Evolutionary conservation across 2,888 invertebrate genomes (phyloP).

Genomic region (Micoletzkya japonica): DNA sequence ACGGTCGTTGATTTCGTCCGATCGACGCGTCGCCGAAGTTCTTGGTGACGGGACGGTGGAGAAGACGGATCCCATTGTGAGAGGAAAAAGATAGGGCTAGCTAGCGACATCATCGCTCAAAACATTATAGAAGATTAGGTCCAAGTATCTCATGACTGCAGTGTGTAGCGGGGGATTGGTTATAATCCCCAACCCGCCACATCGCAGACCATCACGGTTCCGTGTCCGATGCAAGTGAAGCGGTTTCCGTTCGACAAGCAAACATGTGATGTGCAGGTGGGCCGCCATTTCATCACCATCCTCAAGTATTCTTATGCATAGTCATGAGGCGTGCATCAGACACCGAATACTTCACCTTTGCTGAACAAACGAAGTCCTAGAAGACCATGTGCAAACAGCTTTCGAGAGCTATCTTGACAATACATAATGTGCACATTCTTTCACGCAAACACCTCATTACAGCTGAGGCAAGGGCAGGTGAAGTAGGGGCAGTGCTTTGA

Average conservation of each 20-base stretch:
- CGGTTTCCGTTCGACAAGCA: conserved; percentile 21
- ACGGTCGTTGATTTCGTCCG: conserved; percentile 9
- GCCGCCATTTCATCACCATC: too few species aligned
- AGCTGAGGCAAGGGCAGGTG: too few species aligned
- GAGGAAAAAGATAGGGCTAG: neutral
- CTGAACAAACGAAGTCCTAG: too few species aligned
- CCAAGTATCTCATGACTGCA: neutral
- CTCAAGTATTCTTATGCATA: too few species aligned
- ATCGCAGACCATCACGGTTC: conserved; percentile 1
- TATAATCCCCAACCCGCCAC: neutral
- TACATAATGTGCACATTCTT: neutral
- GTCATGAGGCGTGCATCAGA: too few species aligned
- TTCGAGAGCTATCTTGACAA: too few species aligned
- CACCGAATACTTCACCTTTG: too few species aligned
- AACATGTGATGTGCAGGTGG: neutral
- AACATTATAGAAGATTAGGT: neutral
- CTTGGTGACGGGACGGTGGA: neutral
- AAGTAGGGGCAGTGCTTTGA: too few species aligned
- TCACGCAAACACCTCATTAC: neutral
- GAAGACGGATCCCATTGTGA: conserved; percentile 12
- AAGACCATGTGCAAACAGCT: too few species aligned
- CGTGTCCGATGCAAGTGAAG: conserved; percentile 2
- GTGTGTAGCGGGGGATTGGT: neutral
- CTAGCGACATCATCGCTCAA: too few species aligned
- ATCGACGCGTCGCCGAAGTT: conserved; percentile 6